Conservation (phyloP, 2,888 invertebrate species). For the Caenorhabditis zanzibari region DNA sequence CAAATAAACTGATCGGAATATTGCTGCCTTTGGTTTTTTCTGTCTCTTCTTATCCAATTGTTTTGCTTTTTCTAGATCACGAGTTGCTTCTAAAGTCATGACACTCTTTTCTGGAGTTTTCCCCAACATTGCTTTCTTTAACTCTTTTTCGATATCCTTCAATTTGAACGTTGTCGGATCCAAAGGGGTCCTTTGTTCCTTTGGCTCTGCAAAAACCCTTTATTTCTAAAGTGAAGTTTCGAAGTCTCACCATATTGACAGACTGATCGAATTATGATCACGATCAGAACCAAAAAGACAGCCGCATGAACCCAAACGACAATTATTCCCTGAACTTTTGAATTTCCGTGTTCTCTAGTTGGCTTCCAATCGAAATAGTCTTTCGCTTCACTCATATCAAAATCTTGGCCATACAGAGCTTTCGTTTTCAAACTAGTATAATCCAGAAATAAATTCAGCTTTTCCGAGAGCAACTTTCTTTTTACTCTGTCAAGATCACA, state of each 20-base stretch:
- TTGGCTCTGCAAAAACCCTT: conserved; percentile 2
- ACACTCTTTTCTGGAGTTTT: conserved; percentile 4
- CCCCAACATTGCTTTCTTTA: conserved; percentile 6
- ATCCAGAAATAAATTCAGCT: neutral
- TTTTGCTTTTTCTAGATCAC: conserved; percentile 12
- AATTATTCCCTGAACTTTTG: neutral
- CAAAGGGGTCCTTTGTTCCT: neutral
- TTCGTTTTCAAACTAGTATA: neutral
- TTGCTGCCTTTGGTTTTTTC: neutral
- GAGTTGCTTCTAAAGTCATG: neutral
- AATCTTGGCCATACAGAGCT: neutral
- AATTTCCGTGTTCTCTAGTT: neutral
- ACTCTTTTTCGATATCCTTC: conserved; percentile 12
- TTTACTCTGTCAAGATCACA: neutral
- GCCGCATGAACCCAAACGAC: neutral
- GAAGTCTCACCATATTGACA: neutral
- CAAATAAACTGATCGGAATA: neutral
- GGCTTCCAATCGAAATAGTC: neutral
- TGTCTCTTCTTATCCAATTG: conserved; percentile 21
- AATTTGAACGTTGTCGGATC: neutral
- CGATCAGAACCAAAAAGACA: neutral
- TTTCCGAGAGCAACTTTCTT: neutral
- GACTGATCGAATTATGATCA: neutral
- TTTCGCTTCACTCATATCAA: neutral
- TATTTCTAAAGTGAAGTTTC: neutral